Base-by-base conservation (phyloP, 2,797 vertebrate species). In the Pristis pectinata region DNA sequence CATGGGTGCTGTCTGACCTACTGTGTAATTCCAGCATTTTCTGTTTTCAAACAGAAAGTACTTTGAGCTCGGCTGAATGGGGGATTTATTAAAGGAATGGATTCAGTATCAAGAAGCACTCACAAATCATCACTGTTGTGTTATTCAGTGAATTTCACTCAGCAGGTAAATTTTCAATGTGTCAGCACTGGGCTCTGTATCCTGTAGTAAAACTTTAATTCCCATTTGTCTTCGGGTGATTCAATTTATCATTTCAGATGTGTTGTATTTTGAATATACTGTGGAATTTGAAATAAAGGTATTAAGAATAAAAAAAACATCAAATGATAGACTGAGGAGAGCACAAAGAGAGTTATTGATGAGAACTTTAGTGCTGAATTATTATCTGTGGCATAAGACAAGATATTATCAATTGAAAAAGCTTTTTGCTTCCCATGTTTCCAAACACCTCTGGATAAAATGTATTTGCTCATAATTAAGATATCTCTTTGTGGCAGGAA, bases 391-490 rank as follows among this genome's bases (percentile, higher is more conserved):
- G 8, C 30, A 94, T 49, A 0, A 93, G 64, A 22, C 91, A 72
- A 37, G 9, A 22, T 11, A 44, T 13, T 70, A 94, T n/a, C 92
- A 94, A 15, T 93, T n/a, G 56, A 64, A 56, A 93, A 70, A 74
- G 37, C 13, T 44, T 76, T 53, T 53, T 94, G 67, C 70, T 53
- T 74, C 67, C 70, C 70, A 94, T 10, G 24, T n/a, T 72, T 34
- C 44, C 30, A 49, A 49, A 94, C 44, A 94, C 49, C 70, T 76
- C 70, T 74, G 67, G 72, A 53, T 76, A 61, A 76, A 94, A 94
- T 94, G 30, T 74, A 76, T 44, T 94, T 94, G 72, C 92, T 94
- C 70, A 74, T 56, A 94, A 76, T 72, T 49, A 53, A 76, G 92
- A 53, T 49, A 94, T 53, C 92, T 94, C 27, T 34, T 44, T 30